A percentile compares a stretch with the other conserved stretches of the same genome.
These are phyloP conservation scores for Gryllus longicercus DNA, from an alignment of 2,888 invertebrate species.

Conservation along the genomic window DNA sequence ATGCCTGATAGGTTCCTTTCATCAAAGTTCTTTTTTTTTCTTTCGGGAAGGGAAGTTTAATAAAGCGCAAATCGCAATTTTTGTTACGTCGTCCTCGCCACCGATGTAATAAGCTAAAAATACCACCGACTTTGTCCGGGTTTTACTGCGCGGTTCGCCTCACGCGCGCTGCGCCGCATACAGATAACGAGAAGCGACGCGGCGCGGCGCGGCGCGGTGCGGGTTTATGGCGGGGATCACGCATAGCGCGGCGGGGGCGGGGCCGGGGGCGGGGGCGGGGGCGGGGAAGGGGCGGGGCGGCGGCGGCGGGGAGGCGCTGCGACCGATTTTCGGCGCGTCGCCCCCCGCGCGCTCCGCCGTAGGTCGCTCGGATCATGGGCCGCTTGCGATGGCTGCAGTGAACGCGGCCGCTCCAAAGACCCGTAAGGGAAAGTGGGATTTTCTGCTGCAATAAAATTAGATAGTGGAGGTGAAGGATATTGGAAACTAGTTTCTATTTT, in stretches of 20 bases:
- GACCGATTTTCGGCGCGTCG: no score
- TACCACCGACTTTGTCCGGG: neutral
- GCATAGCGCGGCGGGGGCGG: neutral
- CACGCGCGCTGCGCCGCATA: neutral
- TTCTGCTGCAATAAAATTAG: no score
- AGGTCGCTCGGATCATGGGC: no score
- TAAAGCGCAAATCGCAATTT: constrained; percentile 1
- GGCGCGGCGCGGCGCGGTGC: neutral
- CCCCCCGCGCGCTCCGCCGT: no score
- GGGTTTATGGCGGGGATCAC: neutral
- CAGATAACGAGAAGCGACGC: neutral
- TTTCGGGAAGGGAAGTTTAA: neutral
- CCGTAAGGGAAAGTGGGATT: no score
- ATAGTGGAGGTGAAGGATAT: no score
- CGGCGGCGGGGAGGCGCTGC: no score
- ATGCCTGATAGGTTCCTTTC: neutral
- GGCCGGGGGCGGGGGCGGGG: neutral
- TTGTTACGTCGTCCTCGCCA: constrained; percentile 2
- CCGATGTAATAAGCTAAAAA: constrained; percentile 1
- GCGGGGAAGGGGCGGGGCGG: neutral
- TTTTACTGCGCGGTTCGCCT: neutral
- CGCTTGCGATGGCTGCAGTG: no score
- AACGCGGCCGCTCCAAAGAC: no score
- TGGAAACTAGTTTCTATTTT: no score
- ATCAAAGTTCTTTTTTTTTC: neutral